These are phyloP conservation scores for Cyrtonyx montezumae DNA, from an alignment of 2,113 vertebrate genomes.

Conservation along the genomic window DNA sequence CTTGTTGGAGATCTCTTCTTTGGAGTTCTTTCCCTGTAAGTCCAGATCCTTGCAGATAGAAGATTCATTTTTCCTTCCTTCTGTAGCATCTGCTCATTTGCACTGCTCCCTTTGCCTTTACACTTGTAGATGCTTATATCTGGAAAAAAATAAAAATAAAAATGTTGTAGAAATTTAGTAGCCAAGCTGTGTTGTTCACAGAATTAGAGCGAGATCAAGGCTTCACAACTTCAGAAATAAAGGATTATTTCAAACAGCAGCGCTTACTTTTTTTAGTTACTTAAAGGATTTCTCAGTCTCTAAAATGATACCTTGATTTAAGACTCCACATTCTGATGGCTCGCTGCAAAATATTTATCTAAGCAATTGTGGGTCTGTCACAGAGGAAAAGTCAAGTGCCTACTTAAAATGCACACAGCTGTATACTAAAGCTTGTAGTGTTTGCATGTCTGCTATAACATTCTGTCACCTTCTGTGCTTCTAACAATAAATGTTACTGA, in stretches of 20 bases:
- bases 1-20: too few relatives aligned
- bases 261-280: background rate
- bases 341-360: conserved; percentile 57
- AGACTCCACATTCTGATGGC: background rate
- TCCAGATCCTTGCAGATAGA: too few relatives aligned
- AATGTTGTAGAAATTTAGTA: too few relatives aligned
- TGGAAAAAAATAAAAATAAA: background rate
- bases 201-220: too few relatives aligned
- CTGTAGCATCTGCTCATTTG: too few relatives aligned
- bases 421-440: background rate
- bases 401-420: conserved; percentile 47
- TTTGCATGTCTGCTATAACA: background rate
- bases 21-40: too few relatives aligned
- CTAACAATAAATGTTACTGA: background rate
- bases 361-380: conserved; percentile 36
- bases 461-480: background rate
- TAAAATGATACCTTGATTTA: conserved; percentile 38
- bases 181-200: too few relatives aligned
- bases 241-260: background rate
- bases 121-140: background rate
- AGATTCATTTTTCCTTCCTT: too few relatives aligned
- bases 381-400: conserved; percentile 51
- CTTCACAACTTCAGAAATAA: background rate
- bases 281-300: background rate
- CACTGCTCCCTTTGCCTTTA: too few relatives aligned